phyloP scores from a whole-genome alignment of 2,113 vertebrate genomes.

The Colius striatus region DNA sequence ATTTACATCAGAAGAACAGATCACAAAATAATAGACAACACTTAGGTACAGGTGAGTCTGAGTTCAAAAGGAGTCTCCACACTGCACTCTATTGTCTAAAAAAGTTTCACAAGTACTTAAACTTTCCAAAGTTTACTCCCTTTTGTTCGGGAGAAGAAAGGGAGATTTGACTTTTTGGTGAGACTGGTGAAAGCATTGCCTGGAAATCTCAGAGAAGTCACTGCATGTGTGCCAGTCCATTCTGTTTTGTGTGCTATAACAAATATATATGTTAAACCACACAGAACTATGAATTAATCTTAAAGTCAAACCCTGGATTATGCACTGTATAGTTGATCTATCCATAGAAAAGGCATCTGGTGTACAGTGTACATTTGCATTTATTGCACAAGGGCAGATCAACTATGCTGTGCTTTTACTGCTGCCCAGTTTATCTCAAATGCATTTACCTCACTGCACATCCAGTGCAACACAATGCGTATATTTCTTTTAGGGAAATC shows the following conservation, averaged over 20 bases:
- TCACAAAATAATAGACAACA: not conserved
- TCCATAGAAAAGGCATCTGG: not conserved
- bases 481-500: not conserved
- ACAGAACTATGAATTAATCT: not conserved
- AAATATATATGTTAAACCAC: not conserved
- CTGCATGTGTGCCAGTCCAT: not conserved
- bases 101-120: not conserved
- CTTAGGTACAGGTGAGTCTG: not conserved
- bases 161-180: not conserved
- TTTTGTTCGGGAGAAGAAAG: not conserved
- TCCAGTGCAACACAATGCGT: accelerated
- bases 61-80: not conserved
- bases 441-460: not conserved
- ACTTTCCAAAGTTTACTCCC: not conserved
- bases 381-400: not conserved
- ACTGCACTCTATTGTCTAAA: not conserved
- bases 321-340: not conserved
- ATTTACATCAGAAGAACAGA: conserved; percentile 7
- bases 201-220: not conserved
- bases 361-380: not conserved
- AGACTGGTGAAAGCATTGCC: not conserved
- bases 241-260: not conserved
- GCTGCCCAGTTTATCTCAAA: not conserved
- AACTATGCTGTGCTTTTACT: not conserved
- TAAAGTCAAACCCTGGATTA: not conserved